A percentile compares a stretch with the other conserved stretches of the same genome.
Evolutionary conservation across 2,797 vertebrate species (phyloP).

Genomic region (Streptopelia turtur): DNA sequence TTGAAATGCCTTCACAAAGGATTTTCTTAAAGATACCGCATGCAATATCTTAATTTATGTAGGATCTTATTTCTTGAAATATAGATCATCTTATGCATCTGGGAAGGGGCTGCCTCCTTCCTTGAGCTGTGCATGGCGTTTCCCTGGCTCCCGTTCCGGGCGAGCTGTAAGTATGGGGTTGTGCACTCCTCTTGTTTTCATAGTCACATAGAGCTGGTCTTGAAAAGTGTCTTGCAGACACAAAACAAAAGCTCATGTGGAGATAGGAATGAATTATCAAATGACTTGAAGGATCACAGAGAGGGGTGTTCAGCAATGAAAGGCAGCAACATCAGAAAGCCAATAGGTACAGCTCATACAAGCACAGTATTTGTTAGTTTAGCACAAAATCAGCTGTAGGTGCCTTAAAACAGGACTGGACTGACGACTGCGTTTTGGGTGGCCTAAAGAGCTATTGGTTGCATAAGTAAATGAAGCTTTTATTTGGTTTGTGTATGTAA

Average conservation of each 20-base stretch:
- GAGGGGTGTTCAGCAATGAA: neutral
- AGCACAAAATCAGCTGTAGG: neutral
- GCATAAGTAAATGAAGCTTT: neutral
- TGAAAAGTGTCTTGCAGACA: neutral
- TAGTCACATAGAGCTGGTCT: neutral
- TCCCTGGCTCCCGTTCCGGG: neutral
- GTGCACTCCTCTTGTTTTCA: neutral
- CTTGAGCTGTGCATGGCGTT: neutral
- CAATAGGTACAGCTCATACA: neutral
- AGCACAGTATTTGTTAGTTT: neutral
- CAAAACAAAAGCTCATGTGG: neutral
- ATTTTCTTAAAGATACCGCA: neutral
- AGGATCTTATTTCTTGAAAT: neutral
- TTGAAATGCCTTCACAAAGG: neutral
- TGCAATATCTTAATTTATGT: neutral
- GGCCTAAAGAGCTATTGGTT: neutral
- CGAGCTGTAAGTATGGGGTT: neutral
- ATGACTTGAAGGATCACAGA: neutral
- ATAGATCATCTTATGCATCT: rapidly evolving
- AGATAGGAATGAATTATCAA: neutral
- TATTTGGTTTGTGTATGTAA: neutral
- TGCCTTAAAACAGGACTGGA: neutral
- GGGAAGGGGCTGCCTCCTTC: neutral
- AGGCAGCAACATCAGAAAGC: neutral
- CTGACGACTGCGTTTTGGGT: neutral